Conservation (phyloP, 1,140 invertebrate species). For the Mercenaria mercenaria region DNA sequence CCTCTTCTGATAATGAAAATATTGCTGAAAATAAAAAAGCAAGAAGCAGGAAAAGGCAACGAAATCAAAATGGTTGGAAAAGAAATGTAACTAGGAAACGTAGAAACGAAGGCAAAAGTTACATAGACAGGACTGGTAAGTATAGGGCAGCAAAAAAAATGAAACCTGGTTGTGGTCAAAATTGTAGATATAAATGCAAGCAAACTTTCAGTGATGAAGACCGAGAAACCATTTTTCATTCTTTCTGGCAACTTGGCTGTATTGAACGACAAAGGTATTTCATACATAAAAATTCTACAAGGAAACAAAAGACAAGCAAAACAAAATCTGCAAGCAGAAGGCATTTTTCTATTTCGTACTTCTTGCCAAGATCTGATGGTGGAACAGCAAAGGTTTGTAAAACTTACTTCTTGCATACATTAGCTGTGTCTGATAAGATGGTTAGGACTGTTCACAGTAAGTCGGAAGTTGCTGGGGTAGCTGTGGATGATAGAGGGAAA, state of each 20-base stretch:
- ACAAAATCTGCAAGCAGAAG: too few species aligned
- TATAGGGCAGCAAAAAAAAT: background rate
- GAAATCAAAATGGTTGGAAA: background rate
- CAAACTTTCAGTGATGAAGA: background rate
- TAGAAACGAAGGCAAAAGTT: background rate
- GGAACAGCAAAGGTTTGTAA: too few species aligned
- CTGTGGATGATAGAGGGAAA: background rate
- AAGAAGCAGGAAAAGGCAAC: background rate
- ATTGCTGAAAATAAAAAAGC: too few species aligned
- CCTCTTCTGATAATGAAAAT: too few species aligned
- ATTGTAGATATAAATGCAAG: background rate
- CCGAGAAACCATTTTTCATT: background rate
- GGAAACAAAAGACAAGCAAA: too few species aligned
- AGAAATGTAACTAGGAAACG: background rate
- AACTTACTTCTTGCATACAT: too few species aligned
- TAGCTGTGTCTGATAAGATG: too few species aligned
- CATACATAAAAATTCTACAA: too few species aligned
- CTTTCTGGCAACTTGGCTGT: background rate
- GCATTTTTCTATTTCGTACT: background rate
- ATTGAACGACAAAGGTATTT: background rate
- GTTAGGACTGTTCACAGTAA: too few species aligned
- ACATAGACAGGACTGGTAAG: background rate
- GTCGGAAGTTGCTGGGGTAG: background rate
- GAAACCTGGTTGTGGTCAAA: background rate
- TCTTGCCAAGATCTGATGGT: background rate